Evolutionary conservation across 2,113 vertebrate genomes (phyloP).

Genomic region (Calonectris borealis): DNA sequence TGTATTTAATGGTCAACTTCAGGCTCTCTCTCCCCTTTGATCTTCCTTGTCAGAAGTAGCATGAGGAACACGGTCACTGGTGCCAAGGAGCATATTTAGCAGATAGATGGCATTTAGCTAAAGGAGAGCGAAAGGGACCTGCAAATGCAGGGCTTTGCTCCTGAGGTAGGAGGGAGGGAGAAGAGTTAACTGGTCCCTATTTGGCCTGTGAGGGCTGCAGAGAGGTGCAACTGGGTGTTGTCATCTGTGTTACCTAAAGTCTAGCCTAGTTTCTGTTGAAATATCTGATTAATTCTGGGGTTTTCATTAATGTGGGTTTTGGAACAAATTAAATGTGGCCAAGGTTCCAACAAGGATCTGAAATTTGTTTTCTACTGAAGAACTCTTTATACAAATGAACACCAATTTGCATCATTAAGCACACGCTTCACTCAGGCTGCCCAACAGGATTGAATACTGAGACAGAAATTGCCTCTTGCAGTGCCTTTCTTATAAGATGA

Average conservation of each 20-base stretch:
- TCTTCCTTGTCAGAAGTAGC: background rate
- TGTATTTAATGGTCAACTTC: background rate
- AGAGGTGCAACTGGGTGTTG: background rate
- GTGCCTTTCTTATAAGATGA: background rate
- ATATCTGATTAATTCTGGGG: background rate
- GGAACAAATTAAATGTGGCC: slow-evolving; percentile 17
- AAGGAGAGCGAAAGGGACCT: background rate
- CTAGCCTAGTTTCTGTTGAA: slow-evolving; percentile 17
- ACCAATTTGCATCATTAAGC: background rate
- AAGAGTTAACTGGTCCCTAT: background rate
- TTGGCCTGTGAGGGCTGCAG: background rate
- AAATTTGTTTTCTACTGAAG: background rate
- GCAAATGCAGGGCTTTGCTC: background rate
- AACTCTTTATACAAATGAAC: background rate
- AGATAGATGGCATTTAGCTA: background rate
- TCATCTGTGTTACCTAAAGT: background rate
- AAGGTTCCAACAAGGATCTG: background rate
- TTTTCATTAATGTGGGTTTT: slow-evolving; percentile 27
- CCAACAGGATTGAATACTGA: background rate
- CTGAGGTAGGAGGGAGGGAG: background rate
- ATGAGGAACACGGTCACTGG: background rate
- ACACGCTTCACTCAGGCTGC: rapidly evolving
- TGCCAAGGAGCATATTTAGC: background rate
- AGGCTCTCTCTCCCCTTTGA: background rate
- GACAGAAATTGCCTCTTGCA: background rate